Evolutionary conservation across 2,113 vertebrate species (phyloP).

Genomic region (Paratilapia polleni): DNA sequence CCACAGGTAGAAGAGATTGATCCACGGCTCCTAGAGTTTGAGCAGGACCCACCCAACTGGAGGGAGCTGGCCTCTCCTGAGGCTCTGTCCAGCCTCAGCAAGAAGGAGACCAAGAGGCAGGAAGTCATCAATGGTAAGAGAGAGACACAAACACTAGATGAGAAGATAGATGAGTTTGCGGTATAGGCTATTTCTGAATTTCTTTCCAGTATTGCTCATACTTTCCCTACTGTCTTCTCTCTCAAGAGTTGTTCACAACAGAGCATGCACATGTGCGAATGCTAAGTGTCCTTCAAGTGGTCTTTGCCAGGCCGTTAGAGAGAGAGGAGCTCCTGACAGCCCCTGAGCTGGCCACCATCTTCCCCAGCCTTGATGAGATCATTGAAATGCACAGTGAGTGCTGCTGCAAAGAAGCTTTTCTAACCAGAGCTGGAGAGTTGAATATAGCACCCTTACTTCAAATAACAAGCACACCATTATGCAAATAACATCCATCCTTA

Average conservation of each 20-base stretch:
- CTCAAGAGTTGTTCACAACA: constrained; percentile 87
- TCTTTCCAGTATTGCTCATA: neutral
- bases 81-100: constrained; percentile 81
- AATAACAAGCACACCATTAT: neutral
- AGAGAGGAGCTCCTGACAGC: constrained; percentile 73
- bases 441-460: neutral
- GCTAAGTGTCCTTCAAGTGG: constrained; percentile 87
- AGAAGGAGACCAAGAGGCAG: constrained; percentile 89
- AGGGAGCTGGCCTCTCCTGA: constrained; percentile 80
- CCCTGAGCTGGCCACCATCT: constrained; percentile 83
- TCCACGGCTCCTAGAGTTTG: constrained; percentile 84
- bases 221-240: neutral
- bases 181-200: neutral
- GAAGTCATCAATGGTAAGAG: constrained; percentile 90
- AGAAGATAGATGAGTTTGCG: neutral
- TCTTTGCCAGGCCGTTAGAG: constrained; percentile 88
- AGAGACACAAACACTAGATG: neutral
- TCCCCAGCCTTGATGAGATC: constrained; percentile 90
- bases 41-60: constrained; percentile 90
- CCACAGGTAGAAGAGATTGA: constrained; percentile 85
- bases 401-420: neutral
- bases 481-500: neutral
- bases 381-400: constrained; percentile 89
- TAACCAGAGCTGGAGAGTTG: neutral
- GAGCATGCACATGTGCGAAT: constrained; percentile 91